Evolutionary conservation across 1,140 invertebrate species (phyloP), one percentile per base, ranked within the genome.

Genomic region (Eufriesea mexicana): DNA sequence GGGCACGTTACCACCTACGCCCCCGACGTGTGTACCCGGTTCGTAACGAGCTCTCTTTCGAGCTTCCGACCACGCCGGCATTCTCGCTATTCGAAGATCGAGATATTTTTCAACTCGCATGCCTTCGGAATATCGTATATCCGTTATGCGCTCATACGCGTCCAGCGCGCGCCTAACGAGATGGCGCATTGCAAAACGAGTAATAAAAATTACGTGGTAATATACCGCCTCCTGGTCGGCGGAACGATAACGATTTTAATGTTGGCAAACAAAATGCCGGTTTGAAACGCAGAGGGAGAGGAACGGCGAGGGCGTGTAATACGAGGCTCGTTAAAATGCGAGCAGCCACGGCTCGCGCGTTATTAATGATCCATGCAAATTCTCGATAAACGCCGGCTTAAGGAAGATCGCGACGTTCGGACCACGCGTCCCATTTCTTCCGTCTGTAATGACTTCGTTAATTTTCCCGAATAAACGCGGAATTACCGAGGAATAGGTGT

Each of bases 391-490:
- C 51, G 14, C 12, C 45, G 18, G 20, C 77, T 35, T 7, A 47
- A 0, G 5, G 28, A 28, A 28, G n/a, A 23, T 16, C 35, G 18
- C 25, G 47, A 42, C 23, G 20, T 7, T 23, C 20, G 35, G 23
- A 25, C 20, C 12, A 5, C 12, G 23, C 64, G 59, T 47, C 25
- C 2, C 14, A n/a, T 35, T 83, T 62, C 61, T 51, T n/a, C 54
- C 61, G 45, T 20, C 47, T 61, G n/a, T 42, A 2, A 67, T 67
- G 82, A 85, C 64, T 87, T 82, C 64, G 66, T 87, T 76, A 84
- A 64, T 73, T 84, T 51, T 54, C 70, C 47, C 55, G 59, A 45
- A 57, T 45, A 10, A 45, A 18, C 23, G 59, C 62, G 79, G 66
- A 83, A 88, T 83, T 51, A 71, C n/a, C 47, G 54, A 55, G 35